Percentiles rank a stretch among this genome's conserved stretches.
Conservation (phyloP, 2,888 invertebrate genomes). For the Pilophorus perplexus region DNA sequence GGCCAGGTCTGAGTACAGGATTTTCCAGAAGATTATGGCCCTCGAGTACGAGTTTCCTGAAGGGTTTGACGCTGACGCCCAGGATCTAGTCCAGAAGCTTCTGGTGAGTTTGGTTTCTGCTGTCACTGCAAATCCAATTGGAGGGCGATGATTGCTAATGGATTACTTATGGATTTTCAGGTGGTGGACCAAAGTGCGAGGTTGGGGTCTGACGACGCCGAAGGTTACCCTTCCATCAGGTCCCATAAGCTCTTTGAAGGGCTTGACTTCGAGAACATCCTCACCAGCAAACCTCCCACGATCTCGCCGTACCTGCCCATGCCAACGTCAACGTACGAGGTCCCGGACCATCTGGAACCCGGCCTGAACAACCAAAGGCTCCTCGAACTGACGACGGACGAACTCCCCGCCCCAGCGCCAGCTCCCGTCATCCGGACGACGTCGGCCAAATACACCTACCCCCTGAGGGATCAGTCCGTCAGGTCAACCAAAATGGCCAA, state of each 20-base stretch:
- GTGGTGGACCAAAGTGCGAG: conserved; percentile 74
- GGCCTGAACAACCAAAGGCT: conserved; percentile 82
- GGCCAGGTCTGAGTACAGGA: conserved; percentile 87
- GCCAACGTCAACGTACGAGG: conserved; percentile 38
- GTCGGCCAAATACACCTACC: conserved; percentile 33
- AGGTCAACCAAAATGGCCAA: conserved; percentile 56
- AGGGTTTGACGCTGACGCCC: conserved; percentile 81
- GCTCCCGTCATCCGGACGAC: conserved; percentile 44
- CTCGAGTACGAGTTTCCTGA: conserved; percentile 89
- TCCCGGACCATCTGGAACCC: conserved; percentile 78
- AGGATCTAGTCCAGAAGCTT: conserved; percentile 81
- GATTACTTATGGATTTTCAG: conserved; percentile 48
- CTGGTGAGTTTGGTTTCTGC: conserved; percentile 56
- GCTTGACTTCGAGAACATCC: conserved; percentile 71
- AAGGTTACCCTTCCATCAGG: conserved; percentile 76
- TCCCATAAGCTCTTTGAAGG: conserved; percentile 82
- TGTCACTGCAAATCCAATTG: conserved; percentile 45
- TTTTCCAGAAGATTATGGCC: conserved; percentile 91
- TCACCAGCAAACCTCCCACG: conserved; percentile 74
- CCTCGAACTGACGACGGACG: conserved; percentile 59
- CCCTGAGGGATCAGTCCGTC: conserved; percentile 34
- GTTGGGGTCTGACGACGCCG: conserved; percentile 71
- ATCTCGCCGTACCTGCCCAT: conserved; percentile 65
- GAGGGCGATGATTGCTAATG: not conserved
- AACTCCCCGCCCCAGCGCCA: conserved; percentile 19